Conservation (phyloP, 2,113 vertebrate genomes). For the Epinephelus lanceolatus region DNA sequence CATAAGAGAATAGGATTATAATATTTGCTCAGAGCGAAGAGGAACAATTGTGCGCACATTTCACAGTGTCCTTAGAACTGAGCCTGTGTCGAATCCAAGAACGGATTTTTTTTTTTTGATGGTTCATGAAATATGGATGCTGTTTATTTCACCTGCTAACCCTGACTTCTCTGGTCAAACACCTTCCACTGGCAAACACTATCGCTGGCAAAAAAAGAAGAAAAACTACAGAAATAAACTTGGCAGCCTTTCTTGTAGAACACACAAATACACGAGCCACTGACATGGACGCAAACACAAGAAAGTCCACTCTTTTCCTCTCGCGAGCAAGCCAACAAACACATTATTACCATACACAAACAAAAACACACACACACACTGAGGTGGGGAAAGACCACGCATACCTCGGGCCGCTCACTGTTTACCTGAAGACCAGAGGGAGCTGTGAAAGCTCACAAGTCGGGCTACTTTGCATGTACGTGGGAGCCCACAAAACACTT, state of each 20-base stretch:
- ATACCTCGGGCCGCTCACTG: constrained; percentile 84
- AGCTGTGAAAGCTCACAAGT: constrained; percentile 94
- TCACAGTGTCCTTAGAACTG: constrained; percentile 73
- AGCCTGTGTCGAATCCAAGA: constrained; percentile 75
- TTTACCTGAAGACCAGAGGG: constrained; percentile 92
- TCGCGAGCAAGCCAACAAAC: constrained; percentile 65
- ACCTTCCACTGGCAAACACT: constrained; percentile 48
- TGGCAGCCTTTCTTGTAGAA: constrained; percentile 57
- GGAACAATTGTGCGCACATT: constrained; percentile 76
- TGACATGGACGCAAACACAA: constrained; percentile 64
- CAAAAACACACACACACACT: constrained; percentile 52
- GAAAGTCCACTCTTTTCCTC: constrained; percentile 53
- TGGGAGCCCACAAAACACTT: constrained; percentile 97
- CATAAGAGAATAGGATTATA: constrained; percentile 86
- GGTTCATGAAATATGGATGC: constrained; percentile 80
- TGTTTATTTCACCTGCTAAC: constrained; percentile 78
- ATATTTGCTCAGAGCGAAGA: constrained; percentile 82
- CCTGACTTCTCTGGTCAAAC: constrained; percentile 63
- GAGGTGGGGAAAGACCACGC: constrained; percentile 61
- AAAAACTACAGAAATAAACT: constrained; percentile 68
- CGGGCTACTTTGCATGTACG: constrained; percentile 96
- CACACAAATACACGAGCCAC: constrained; percentile 50
- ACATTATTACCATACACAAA: constrained; percentile 80
- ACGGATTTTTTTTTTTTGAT: constrained; percentile 51
- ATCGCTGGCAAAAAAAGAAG: constrained; percentile 22